Base-by-base conservation (phyloP, 1,140 invertebrate genomes). In the Solen grandis region DNA sequence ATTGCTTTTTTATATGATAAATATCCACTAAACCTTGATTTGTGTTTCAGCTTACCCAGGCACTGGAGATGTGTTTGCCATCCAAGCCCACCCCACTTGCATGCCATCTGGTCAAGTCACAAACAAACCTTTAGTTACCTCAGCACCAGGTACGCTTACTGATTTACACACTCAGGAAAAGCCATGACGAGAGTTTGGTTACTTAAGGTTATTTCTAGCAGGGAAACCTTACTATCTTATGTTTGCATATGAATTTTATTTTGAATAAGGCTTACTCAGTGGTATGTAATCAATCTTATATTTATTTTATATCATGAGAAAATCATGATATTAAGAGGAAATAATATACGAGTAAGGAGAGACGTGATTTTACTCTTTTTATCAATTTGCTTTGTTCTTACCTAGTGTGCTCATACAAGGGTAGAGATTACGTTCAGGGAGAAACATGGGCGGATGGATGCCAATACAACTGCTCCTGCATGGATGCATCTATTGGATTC, bases 1-100 rank as follows among this genome's bases (percentile, higher is more conserved):
- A 36, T 29, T 16, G 19, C 5, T 16, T 35, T 16, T 13, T 36
- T 19, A 41, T 19, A n/a, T 31, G 2, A 27, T 4, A 10, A 41
- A 41, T 22, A 14, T 13, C 5, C 3, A 13, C 19, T 14, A 14
- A n/a, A 13, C 14, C 14, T 3, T 19, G 2, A 3, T 0, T 16
- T 36, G 3, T 14, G 35, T 80, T 81, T 54, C 62, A 85, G 84
- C 73, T 13, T 70, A 81, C 59, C 62, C 84, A 36, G 84, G 69
- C 46, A 73, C 75, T 36, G 87, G 87, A 72, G 87, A 88, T 82
- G 86, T 88, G 0, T 84, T 88, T 65, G 87, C 84, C n/a, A 87
- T 88, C 27, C 75, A 86, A 27, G 87, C 79, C 16, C 86, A 86
- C 35, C 54, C 77, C 25, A 59, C 66, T 36, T 80, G 77, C 69